A percentile compares a stretch with the other conserved stretches of the same genome.
Conservation (phyloP, 2,888 invertebrate genomes). For the Sisyra nigra region DNA sequence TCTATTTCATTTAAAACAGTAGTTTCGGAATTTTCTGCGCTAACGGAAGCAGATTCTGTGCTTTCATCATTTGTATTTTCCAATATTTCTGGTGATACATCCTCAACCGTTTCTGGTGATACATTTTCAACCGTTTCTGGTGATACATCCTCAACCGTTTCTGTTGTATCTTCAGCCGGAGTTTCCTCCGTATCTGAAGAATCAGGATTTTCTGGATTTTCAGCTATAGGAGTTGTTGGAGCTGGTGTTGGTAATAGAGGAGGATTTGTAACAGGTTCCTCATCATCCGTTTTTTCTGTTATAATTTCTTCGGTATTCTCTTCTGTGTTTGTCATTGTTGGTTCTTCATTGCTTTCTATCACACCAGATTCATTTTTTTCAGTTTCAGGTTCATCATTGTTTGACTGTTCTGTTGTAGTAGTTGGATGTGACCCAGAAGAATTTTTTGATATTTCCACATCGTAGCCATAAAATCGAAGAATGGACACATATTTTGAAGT, state of each 20-base stretch:
- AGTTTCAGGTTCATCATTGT: slow-evolving; percentile 2
- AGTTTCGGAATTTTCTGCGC: neutral
- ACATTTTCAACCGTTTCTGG: slow-evolving; percentile 3
- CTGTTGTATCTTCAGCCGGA: neutral
- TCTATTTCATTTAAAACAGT: neutral
- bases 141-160: slow-evolving; percentile 2
- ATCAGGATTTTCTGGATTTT: neutral
- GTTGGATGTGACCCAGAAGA: slow-evolving; percentile 14
- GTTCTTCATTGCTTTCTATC: slow-evolving; percentile 7
- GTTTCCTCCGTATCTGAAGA: neutral
- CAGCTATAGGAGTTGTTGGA: slow-evolving; percentile 10
- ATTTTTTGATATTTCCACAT: slow-evolving; percentile 35
- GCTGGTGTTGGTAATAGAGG: slow-evolving; percentile 5
- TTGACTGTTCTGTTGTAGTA: slow-evolving; percentile 11
- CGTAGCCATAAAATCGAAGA: slow-evolving; percentile 66
- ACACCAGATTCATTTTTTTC: slow-evolving; percentile 4
- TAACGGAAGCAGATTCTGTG: slow-evolving; percentile 2
- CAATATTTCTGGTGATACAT: slow-evolving; percentile 4
- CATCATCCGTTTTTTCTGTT: slow-evolving; percentile 6
- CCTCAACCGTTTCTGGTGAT: neutral
- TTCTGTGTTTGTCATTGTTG: slow-evolving; percentile 11
- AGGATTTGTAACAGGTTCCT: slow-evolving; percentile 6
- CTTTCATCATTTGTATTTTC: neutral
- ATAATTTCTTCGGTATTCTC: slow-evolving; percentile 3
- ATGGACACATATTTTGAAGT: slow-evolving; percentile 56